Percentiles rank a stretch among this genome's conserved stretches.
phyloP scores from a whole-genome alignment of 2,888 invertebrate genomes.

The Spatulosminthurus flaviceps region DNA sequence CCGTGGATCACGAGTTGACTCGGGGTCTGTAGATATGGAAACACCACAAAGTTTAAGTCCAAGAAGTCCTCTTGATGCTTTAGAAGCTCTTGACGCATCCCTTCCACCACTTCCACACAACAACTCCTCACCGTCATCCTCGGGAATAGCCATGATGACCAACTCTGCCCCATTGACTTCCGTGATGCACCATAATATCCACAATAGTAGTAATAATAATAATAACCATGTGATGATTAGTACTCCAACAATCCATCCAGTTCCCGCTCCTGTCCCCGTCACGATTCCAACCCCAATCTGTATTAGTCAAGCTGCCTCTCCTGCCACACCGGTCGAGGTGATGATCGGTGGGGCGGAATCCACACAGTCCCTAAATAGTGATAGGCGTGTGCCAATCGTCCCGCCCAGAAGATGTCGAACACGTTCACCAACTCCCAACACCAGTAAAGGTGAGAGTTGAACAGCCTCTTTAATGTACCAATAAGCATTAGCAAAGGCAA shows the following conservation, averaged over 20 bases:
- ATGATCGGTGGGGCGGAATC: conserved; percentile 62
- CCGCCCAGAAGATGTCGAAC: conserved; percentile 62
- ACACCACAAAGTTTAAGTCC: conserved; percentile 66
- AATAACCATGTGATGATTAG: conserved; percentile 61
- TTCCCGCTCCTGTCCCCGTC: conserved; percentile 62
- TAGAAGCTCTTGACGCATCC: conserved; percentile 61
- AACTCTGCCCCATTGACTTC: conserved; percentile 66
- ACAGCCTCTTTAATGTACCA: neutral
- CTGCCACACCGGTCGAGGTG: conserved; percentile 60
- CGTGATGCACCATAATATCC: conserved; percentile 66
- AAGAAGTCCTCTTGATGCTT: conserved; percentile 65
- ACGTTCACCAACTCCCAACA: conserved; percentile 62
- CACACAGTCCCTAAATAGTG: conserved; percentile 59
- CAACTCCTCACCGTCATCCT: conserved; percentile 66
- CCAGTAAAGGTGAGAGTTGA: conserved; percentile 62
- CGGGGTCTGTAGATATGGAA: conserved; percentile 66
- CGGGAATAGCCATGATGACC: conserved; percentile 63
- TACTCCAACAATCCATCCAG: conserved; percentile 56
- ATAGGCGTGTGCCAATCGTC: conserved; percentile 62
- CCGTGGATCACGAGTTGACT: conserved; percentile 65
- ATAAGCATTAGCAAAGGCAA: neutral
- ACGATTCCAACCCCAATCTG: conserved; percentile 58
- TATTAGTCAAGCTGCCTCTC: conserved; percentile 62
- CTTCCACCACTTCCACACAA: conserved; percentile 60
- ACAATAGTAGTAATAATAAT: conserved; percentile 57